Base-by-base conservation (phyloP, 2,797 vertebrate genomes). In the Knipowitschia caucasica region DNA sequence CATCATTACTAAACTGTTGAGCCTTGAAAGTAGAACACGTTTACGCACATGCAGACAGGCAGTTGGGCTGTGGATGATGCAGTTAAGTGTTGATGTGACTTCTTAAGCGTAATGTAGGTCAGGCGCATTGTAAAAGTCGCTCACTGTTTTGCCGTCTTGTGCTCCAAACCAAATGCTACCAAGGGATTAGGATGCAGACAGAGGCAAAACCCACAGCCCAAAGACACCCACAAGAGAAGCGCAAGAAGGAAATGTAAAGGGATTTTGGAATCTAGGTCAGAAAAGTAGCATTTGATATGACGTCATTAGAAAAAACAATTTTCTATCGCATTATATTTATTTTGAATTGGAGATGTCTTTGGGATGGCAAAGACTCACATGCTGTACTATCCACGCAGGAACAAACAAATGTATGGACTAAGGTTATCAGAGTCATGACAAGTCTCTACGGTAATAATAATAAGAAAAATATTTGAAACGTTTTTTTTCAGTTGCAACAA, bases 41-140 rank as follows among this genome's bases (percentile, higher is more conserved):
- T 43, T 26, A 45, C 10, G 30, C 27, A 29, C 34, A 43, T n/a
- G 36, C 29, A 64, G 40, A 24, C 46, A 70, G 55, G 58, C 53
- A 43, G 59, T 72, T 60, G 49, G 31, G 40, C 53, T n/a, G 5
- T 43, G 67, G 33, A 58, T 47, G 62, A 77, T 51, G 43, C 59
- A 57, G 50, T 47, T 18, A 62, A 64, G 62, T 71, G 71, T 80
- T 72, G 67, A 63, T 59, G 70, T 75, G 70, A 81, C 64, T 14
- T 75, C 71, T 78, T 81, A 77, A 71, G 67, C 59, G 10, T 20
- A 42, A 88, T 86, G 82, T 87, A 87, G 86, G 86, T 86, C 86
- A 85, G 67, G 72, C 62, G 8, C 61, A 58, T 62, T 66, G 66
- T 63, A 72, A 78, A 78, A 73, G 71, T 64, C 67, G 36, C 65